These are phyloP conservation scores for Hypolimnas misippus DNA, from an alignment of 2,888 invertebrate genomes.

Conservation along the genomic window DNA sequence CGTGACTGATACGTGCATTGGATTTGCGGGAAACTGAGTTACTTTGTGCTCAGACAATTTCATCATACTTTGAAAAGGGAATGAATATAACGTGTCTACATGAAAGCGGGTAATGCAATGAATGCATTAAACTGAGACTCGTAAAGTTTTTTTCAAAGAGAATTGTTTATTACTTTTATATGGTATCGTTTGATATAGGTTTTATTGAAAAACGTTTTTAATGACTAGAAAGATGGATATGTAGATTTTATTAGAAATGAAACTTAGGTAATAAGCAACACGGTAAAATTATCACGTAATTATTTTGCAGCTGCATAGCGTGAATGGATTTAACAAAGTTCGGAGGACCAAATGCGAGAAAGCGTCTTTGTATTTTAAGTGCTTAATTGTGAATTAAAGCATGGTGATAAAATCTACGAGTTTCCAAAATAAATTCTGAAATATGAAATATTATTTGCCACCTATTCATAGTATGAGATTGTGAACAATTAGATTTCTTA, in stretches of 20 bases:
- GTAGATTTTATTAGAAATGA: neutral
- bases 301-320: too few species aligned
- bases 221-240: neutral
- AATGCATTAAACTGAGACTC: slow-evolving; percentile 8
- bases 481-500: too few species aligned
- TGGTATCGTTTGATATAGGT: neutral
- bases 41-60: slow-evolving; percentile 37
- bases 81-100: slow-evolving; percentile 13
- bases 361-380: too few species aligned
- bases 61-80: slow-evolving; percentile 32
- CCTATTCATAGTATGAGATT: too few species aligned
- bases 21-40: slow-evolving; percentile 46
- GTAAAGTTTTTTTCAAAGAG: neutral
- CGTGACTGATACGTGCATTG: slow-evolving; percentile 49
- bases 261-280: too few species aligned
- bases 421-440: too few species aligned
- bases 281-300: too few species aligned
- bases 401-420: too few species aligned
- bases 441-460: too few species aligned
- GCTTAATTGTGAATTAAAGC: too few species aligned
- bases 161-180: neutral
- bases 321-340: too few species aligned
- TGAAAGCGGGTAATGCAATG: slow-evolving; percentile 8
- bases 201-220: neutral
- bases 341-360: too few species aligned